Conservation (phyloP, 2,797 vertebrate genomes). For the Anguilla anguilla region DNA sequence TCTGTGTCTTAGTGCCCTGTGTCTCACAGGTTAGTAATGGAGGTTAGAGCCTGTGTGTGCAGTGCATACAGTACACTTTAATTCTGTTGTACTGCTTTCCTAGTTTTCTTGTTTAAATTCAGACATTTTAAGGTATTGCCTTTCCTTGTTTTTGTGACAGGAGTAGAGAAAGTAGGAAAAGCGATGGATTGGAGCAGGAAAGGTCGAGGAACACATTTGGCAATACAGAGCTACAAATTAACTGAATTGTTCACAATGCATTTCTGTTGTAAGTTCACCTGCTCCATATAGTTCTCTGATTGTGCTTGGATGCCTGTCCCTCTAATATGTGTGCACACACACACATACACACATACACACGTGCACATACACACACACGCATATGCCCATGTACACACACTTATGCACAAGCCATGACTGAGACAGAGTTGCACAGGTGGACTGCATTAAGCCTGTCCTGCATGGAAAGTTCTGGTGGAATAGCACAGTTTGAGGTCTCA, state of each 20-base stretch:
- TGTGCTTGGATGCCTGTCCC: background rate
- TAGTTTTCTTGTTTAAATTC: background rate
- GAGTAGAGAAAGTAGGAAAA: background rate
- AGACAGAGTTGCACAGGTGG: constrained; percentile 17
- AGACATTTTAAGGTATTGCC: background rate
- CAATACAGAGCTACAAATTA: too few species aligned
- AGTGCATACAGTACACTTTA: background rate
- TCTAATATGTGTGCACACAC: background rate
- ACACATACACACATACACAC: background rate
- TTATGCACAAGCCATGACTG: background rate
- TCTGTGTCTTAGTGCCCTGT: background rate
- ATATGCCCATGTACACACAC: background rate
- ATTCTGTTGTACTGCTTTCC: background rate
- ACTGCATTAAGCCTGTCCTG: background rate
- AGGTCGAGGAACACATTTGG: too few species aligned
- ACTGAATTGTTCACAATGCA: background rate
- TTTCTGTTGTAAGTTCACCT: background rate
- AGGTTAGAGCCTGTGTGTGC: background rate
- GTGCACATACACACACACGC: constrained; percentile 1
- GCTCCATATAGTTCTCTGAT: background rate
- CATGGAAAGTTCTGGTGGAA: constrained; percentile 10
- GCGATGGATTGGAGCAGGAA: background rate
- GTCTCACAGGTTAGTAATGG: background rate
- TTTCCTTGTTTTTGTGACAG: background rate
- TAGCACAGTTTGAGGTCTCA: constrained; percentile 25